These are phyloP conservation scores for Drosophila ustulata DNA, from an alignment of 2,888 invertebrate genomes.

Conservation along the genomic window DNA sequence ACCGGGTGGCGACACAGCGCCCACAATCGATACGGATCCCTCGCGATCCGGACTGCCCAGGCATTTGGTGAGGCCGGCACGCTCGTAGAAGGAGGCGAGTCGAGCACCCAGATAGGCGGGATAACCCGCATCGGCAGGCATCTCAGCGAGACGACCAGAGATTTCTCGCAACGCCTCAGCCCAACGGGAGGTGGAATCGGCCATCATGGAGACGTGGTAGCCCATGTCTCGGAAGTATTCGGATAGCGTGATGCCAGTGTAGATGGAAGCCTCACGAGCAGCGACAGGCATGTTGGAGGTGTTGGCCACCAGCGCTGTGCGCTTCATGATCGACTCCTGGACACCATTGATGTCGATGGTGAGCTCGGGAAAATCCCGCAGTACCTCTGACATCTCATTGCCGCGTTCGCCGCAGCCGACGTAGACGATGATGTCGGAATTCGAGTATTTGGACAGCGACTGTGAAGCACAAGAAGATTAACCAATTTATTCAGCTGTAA, in stretches of 20 bases:
- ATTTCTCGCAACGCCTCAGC: slow-evolving; percentile 99
- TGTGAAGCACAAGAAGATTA: slow-evolving; percentile 82
- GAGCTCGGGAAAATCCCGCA: slow-evolving; percentile 99
- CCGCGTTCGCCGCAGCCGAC: slow-evolving; percentile 99
- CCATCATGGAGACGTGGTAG: slow-evolving; percentile 99
- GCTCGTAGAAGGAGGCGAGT: slow-evolving; percentile 99
- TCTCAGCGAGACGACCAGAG: slow-evolving; percentile 99
- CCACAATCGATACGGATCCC: slow-evolving; percentile 99
- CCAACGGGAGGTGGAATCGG: slow-evolving; percentile 99
- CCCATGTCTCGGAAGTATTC: slow-evolving; percentile 99
- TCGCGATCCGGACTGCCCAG: slow-evolving; percentile 98
- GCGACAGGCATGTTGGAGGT: slow-evolving; percentile 99
- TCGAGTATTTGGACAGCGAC: slow-evolving; percentile 99
- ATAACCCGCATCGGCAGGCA: slow-evolving; percentile 99
- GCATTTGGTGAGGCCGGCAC: slow-evolving; percentile 98
- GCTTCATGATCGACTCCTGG: slow-evolving; percentile 99
- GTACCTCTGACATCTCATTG: slow-evolving; percentile 99
- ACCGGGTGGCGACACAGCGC: slow-evolving; percentile 99
- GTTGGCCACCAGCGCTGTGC: slow-evolving; percentile 99
- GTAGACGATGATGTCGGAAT: slow-evolving; percentile 99
- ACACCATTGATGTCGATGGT: slow-evolving; percentile 98
- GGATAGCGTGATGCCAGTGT: slow-evolving; percentile 99
- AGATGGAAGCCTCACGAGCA: slow-evolving; percentile 99
- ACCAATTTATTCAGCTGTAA: background rate
- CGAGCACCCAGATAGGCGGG: slow-evolving; percentile 99